Base-by-base conservation (phyloP, 64 coral and sea anemone species). In the Catalaphyllia jardinei region DNA sequence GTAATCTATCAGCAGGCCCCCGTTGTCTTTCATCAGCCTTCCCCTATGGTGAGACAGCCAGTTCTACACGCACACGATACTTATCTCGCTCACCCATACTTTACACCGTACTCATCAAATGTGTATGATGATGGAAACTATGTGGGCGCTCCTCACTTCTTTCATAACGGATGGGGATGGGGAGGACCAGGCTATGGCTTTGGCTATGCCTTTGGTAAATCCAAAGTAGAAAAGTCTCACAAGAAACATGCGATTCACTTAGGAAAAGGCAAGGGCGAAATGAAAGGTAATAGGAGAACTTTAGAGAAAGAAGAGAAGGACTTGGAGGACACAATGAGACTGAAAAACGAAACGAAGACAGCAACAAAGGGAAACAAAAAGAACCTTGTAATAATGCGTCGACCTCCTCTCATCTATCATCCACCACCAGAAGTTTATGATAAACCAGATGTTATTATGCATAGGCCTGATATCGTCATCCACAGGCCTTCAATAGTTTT, bases 401-500 rank as follows among this genome's bases (percentile, higher is more conserved):
- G 92, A 83, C 92, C 92, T 67, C 73, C 79, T 61, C 25, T 94
- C 5, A 90, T 94, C 49, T 94, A 89, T 42, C 92, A 94, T 25
- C 92, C 92, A 30, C 79, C 92, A 31, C 92, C 92, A 79, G 92
- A 94, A 79, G 74, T 94, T 52, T 89, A 89, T 60, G 25, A 94
- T 29, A 87, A 88, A 12, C 87, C 92, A 78, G 87, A 89, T 75
- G 71, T 89, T n/a, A 62, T 94, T 8, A 29, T 94, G 19, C 92
- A 94, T 28, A 71, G 87, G 50, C 92, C 92, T 8, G 92, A 94
- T 72, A 51, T 94, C 15, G 92, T 94, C 7, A 86, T 94, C 29
- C 92, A 94, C 60, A 83, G 87, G 27, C 92, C 92, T 22, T 86
- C 92, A 30, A 55, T 89, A 63, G 92, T 94, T 31, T 94, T 86